Percentiles rank a stretch among this genome's conserved stretches.
Evolutionary conservation across 2,888 invertebrate species (phyloP).

Genomic region (Callinectes sapidus): DNA sequence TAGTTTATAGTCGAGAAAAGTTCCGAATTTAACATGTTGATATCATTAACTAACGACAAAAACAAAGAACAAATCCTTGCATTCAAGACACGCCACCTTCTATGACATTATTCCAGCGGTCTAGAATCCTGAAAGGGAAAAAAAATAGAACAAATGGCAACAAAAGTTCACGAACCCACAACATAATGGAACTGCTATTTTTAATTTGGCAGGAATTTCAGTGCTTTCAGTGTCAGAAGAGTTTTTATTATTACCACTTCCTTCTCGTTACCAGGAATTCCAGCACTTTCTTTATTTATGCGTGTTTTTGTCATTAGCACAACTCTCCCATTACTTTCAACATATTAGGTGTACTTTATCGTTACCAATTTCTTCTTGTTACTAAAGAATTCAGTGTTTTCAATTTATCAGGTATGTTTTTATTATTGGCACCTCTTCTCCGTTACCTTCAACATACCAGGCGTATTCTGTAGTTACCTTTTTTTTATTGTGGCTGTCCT

Average conservation of each 20-base stretch:
- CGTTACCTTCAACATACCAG: no score
- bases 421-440: no score
- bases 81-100: background rate
- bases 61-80: background rate
- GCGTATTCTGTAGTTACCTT: no score
- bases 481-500: no score
- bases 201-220: background rate
- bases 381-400: background rate
- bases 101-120: background rate
- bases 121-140: background rate
- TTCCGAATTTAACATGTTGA: no score
- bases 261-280: background rate
- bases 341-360: no score
- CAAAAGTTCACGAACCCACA: background rate
- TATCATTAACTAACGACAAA: background rate
- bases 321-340: no score
- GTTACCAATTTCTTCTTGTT: no score
- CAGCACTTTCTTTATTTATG: no score
- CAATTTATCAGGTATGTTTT: no score
- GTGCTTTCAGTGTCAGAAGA: background rate
- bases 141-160: background rate
- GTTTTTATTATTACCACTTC: background rate
- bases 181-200: slow-evolving; percentile 27
- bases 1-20: no score
- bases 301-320: no score